A percentile compares a stretch with the other conserved stretches of the same genome.
phyloP scores from a whole-genome alignment of 1,140 invertebrate genomes.

The Drosophila erecta region DNA sequence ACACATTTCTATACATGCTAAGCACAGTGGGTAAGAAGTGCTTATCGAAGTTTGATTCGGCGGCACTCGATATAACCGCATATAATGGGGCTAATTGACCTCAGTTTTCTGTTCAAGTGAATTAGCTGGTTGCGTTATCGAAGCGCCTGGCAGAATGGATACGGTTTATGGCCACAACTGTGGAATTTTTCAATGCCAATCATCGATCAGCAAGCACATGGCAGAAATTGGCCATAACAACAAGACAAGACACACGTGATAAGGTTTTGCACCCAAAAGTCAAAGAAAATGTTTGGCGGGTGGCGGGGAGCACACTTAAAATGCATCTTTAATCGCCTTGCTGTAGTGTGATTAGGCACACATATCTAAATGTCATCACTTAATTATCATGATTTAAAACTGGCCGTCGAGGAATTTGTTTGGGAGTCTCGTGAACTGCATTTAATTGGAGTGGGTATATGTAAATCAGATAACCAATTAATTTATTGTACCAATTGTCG shows the following conservation, averaged over 20 bases:
- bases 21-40: conserved; percentile 6
- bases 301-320: background rate
- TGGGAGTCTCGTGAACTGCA: background rate
- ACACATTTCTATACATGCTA: background rate
- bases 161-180: background rate
- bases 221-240: conserved; percentile 13
- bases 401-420: background rate
- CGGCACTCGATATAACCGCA: conserved; percentile 11
- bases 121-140: conserved; percentile 33
- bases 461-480: too few species aligned
- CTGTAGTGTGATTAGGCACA: background rate
- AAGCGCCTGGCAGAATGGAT: background rate
- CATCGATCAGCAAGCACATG: conserved; percentile 26
- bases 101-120: conserved; percentile 9
- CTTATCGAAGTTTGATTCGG: conserved; percentile 21
- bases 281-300: background rate
- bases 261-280: background rate
- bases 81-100: conserved; percentile 50
- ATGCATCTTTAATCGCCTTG: background rate
- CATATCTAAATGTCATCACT: background rate
- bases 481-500: too few species aligned
- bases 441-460: too few species aligned
- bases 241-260: conserved; percentile 15
- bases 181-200: conserved; percentile 35
- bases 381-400: background rate